Evolutionary conservation across 2,797 vertebrate species (phyloP).

Genomic region (Chaunax sp.): DNA sequence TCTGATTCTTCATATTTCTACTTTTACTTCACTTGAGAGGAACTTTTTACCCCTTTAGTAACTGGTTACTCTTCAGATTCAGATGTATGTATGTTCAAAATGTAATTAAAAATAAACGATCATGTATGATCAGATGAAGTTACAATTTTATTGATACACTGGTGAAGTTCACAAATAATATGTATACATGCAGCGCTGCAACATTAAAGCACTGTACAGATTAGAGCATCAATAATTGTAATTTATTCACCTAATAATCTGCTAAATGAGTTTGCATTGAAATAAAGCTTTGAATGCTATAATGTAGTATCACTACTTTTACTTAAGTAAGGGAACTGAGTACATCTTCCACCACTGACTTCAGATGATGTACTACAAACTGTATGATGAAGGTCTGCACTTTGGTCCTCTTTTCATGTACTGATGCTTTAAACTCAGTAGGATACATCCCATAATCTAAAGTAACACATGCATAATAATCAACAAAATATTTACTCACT

Average conservation of each 20-base stretch:
- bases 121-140: too few species aligned
- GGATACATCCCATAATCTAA: constrained; percentile 2
- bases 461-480: constrained; percentile 4
- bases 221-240: too few species aligned
- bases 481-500: background rate
- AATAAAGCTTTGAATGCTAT: background rate
- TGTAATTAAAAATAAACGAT: too few species aligned
- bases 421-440: background rate
- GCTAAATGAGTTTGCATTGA: background rate
- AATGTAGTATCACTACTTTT: background rate
- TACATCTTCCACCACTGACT: background rate
- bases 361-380: background rate
- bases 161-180: background rate
- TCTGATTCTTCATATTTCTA: too few species aligned
- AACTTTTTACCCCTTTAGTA: too few species aligned
- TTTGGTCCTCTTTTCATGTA: background rate
- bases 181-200: too few species aligned
- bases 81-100: too few species aligned
- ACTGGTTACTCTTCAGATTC: too few species aligned
- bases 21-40: too few species aligned
- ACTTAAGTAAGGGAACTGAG: too few species aligned
- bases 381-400: background rate
- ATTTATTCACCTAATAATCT: too few species aligned
- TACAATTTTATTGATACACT: background rate
- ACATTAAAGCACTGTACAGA: too few species aligned